A percentile compares a stretch with the other conserved stretches of the same genome.
Evolutionary conservation across 2,888 invertebrate genomes (phyloP).

Genomic region (Reticulitermes lucifugus): DNA sequence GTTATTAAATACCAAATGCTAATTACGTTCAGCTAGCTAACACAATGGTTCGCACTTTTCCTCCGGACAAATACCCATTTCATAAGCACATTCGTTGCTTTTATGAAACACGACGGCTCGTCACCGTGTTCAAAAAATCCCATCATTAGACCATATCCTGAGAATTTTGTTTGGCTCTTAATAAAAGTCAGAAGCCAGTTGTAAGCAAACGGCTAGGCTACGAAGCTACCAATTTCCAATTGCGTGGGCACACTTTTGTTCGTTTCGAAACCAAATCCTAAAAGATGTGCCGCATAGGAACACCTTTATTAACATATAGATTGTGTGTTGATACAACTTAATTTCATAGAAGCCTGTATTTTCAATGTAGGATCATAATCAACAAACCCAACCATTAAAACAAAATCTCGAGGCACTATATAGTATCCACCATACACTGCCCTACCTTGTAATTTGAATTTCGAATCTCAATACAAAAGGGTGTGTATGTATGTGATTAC

Average conservation of each 20-base stretch:
- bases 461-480: conserved; percentile 29
- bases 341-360: conserved; percentile 6
- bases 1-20: no score
- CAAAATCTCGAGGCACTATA: conserved; percentile 24
- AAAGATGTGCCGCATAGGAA: neutral
- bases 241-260: conserved; percentile 12
- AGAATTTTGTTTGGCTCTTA: no score
- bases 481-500: conserved; percentile 36
- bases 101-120: no score
- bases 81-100: no score
- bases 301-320: conserved; percentile 36
- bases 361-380: conserved; percentile 22
- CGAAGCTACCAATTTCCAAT: conserved; percentile 17
- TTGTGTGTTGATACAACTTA: conserved; percentile 36
- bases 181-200: neutral
- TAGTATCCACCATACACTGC: neutral
- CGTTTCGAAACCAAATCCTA: conserved; percentile 2
- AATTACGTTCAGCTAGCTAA: no score
- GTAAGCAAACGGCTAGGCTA: neutral
- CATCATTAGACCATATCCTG: no score
- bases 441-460: conserved; percentile 41
- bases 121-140: no score
- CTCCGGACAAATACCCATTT: no score
- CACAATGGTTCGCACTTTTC: no score
- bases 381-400: conserved; percentile 5